A percentile compares a stretch with the other conserved stretches of the same genome.
phyloP scores from a whole-genome alignment of 2,797 vertebrate genomes.

The Lagodon rhomboides region DNA sequence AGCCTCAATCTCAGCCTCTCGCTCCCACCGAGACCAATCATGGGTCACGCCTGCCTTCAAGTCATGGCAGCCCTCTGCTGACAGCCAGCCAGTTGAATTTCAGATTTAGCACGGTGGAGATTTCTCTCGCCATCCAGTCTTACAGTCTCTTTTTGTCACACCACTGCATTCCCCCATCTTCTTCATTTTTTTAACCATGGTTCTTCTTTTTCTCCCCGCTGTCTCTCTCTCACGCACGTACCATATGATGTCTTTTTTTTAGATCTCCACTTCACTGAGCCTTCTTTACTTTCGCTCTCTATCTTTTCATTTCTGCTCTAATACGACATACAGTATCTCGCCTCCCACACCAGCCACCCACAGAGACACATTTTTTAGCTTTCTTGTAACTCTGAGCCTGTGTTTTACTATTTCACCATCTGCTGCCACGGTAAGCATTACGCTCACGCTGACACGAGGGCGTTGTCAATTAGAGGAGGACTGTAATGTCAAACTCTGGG shows the following conservation, averaged over 20 bases:
- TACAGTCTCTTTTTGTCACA: constrained; percentile 12
- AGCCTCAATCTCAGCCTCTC: constrained; percentile 44
- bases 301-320: constrained; percentile 14
- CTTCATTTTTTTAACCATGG: neutral
- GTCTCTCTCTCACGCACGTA: constrained; percentile 2
- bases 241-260: neutral
- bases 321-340: constrained; percentile 1
- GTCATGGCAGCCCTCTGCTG: constrained; percentile 20
- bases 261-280: neutral
- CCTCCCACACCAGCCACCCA: constrained; percentile 33
- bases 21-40: constrained; percentile 59
- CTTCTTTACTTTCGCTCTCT: neutral
- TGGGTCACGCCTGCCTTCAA: constrained; percentile 55
- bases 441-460: constrained; percentile 30
- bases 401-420: constrained; percentile 57
- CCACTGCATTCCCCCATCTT: constrained; percentile 7
- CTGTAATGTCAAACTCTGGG: constrained; percentile 53
- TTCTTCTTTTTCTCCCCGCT: neutral
- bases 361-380: constrained; percentile 14
- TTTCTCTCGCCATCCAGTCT: constrained; percentile 22
- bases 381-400: constrained; percentile 13
- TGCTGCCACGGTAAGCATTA: constrained; percentile 41
- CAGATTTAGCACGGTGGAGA: constrained; percentile 16
- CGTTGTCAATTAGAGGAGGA: constrained; percentile 49
- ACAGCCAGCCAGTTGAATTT: constrained; percentile 29